Evolutionary conservation across 2,113 vertebrate genomes (phyloP).

Genomic region (Nestor notabilis): DNA sequence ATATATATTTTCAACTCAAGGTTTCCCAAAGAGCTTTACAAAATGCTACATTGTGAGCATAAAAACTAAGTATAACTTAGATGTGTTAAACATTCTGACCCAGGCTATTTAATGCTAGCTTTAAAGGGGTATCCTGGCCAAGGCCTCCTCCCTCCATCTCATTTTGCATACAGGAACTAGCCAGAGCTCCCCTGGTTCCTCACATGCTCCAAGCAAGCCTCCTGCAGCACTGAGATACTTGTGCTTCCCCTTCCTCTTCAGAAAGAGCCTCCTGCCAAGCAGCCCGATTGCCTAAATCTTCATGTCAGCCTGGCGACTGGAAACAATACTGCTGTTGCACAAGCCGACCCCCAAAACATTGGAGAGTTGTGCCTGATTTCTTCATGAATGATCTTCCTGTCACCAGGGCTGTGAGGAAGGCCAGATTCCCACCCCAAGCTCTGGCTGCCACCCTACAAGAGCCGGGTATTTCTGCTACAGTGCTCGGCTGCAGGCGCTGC

Average conservation of each 20-base stretch:
- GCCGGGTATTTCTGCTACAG: neutral
- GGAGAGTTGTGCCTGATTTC: neutral
- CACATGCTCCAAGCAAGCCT: neutral
- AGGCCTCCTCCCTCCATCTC: neutral
- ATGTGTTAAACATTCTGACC: neutral
- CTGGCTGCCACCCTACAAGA: neutral
- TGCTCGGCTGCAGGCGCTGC: neutral
- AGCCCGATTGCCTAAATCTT: neutral
- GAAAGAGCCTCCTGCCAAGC: neutral
- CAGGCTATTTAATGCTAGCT: neutral
- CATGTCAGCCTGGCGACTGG: neutral
- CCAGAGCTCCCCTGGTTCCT: neutral
- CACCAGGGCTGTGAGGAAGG: slow-evolving; percentile 1
- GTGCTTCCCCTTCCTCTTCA: neutral
- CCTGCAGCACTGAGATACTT: neutral
- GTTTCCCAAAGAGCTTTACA: neutral
- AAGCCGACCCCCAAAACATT: neutral
- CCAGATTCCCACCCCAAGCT: neutral
- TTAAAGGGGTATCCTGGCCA: neutral
- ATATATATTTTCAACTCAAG: neutral
- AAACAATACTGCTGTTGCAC: slow-evolving; percentile 47
- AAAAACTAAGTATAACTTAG: neutral
- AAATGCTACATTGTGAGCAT: neutral
- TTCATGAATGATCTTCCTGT: slow-evolving; percentile 23
- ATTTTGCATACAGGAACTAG: neutral